A percentile compares a stretch with the other conserved stretches of the same genome.
Conservation (phyloP, 2,888 invertebrate species). For the Mimas tiliae region DNA sequence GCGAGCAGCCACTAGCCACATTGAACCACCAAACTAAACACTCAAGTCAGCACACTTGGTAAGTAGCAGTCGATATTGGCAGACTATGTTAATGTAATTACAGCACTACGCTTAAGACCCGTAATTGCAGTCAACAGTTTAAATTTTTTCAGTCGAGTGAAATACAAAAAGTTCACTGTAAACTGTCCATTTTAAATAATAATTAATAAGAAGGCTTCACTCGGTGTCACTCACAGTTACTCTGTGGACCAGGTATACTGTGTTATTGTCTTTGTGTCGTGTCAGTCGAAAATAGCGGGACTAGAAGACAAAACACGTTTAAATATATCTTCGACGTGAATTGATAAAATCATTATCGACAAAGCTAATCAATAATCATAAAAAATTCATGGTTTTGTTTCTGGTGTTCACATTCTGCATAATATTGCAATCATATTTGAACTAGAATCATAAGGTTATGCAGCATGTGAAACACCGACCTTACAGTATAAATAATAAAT, state of each 20-base stretch:
- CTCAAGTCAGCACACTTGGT: conserved; percentile 12
- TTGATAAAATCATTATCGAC: conserved; percentile 42
- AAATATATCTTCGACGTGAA: conserved; percentile 42
- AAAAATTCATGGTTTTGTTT: conserved; percentile 41
- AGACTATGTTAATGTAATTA: conserved; percentile 29
- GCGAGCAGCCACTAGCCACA: neutral
- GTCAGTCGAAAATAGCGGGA: conserved; percentile 40
- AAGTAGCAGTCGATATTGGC: conserved; percentile 28
- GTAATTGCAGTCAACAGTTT: conserved; percentile 52
- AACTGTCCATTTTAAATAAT: conserved; percentile 36
- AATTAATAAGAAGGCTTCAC: conserved; percentile 24
- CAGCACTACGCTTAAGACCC: conserved; percentile 52
- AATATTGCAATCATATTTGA: conserved; percentile 35
- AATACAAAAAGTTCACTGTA: conserved; percentile 46
- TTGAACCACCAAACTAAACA: neutral
- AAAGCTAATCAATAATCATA: conserved; percentile 46
- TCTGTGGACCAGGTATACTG: conserved; percentile 33
- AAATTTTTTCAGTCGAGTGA: conserved; percentile 38
- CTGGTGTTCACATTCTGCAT: conserved; percentile 38
- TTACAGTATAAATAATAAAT: conserved; percentile 71
- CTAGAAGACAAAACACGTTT: conserved; percentile 39
- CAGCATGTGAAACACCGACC: conserved; percentile 50
- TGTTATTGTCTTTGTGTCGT: conserved; percentile 39
- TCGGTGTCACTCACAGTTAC: conserved; percentile 20
- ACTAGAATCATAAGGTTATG: conserved; percentile 37